Base-by-base conservation (phyloP, 2,113 vertebrate species). In the Promerops cafer region DNA sequence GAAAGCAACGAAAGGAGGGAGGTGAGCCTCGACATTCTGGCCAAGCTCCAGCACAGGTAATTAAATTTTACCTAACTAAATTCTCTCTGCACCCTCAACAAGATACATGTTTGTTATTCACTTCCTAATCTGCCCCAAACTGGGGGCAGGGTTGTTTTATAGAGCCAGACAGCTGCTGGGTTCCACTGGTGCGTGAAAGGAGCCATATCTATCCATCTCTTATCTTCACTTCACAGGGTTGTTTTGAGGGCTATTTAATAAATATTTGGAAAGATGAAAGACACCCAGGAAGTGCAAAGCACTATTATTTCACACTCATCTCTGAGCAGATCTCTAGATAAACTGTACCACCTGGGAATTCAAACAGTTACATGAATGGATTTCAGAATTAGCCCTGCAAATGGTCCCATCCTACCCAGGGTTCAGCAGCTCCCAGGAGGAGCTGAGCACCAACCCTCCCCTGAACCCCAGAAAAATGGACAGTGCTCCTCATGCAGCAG, bases 181-280 rank as follows among this genome's bases (percentile, higher is more conserved):
- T 85, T 91, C 71, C 79, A 90, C 39, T 30, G 64, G 31, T 49
- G 44, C 5, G 0, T 86, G 64, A 93, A 92, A 92, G 65, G 37
- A 89, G 16, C 37, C 3, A 1, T 27, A 89, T 53, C 76, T 85
- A 75, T 78, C 64, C 90, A 71, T 50, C 76, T 83, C 90, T 74
- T 56, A 71, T 64, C 72, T 72, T n/a, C n/a, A 79, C 75, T 69
- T 93, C 31, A 2, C 69, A 78, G 68, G 52, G n/a, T 49, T 81
- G 60, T 87, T 93, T 93, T 75, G 80, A 92, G 61, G 72, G 72
- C 76, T 96, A 84, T 93, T 89, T 93, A 88, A 95, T 92, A 96
- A 94, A 94, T 93, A 92, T 90, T 93, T 94, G 75, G 82, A 88
- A 94, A 96, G 49, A 94, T 57, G 45, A 89, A 94, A 93, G 86